These are phyloP conservation scores for Bradypodion ventrale DNA, from an alignment of 2,797 vertebrate genomes.

Conservation along the genomic window DNA sequence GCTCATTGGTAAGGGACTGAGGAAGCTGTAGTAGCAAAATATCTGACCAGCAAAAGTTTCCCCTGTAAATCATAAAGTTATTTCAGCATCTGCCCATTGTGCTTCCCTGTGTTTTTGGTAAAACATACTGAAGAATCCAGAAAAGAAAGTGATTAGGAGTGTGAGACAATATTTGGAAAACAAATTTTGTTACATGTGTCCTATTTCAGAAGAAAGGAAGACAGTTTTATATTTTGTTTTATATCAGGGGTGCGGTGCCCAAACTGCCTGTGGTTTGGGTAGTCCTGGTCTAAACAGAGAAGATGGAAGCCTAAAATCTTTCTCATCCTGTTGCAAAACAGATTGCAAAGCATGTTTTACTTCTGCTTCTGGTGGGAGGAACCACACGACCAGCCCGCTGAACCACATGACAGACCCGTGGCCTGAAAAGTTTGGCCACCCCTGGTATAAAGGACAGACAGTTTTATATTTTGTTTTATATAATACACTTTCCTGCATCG, in stretches of 20 bases:
- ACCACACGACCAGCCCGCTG: too few relatives aligned
- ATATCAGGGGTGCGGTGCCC: too few relatives aligned
- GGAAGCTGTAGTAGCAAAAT: not conserved
- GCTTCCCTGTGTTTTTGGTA: not conserved
- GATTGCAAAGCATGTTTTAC: too few relatives aligned
- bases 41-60: not conserved
- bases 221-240: conserved; percentile 51
- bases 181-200: conserved; percentile 38
- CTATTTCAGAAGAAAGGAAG: conserved; percentile 45
- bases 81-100: not conserved
- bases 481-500: conserved; percentile 52
- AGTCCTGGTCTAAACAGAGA: too few relatives aligned
- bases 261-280: too few relatives aligned
- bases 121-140: not conserved
- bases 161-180: conserved; percentile 46
- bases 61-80: not conserved
- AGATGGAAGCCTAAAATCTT: too few relatives aligned
- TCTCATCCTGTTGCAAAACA: too few relatives aligned
- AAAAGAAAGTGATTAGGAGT: not conserved
- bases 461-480: conserved; percentile 50
- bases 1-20: not conserved
- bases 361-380: too few relatives aligned
- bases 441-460: conserved; percentile 35
- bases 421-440: too few relatives aligned
- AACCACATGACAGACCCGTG: too few relatives aligned